phyloP scores from a whole-genome alignment of 1,140 invertebrate species.

The Bombus terrestris region DNA sequence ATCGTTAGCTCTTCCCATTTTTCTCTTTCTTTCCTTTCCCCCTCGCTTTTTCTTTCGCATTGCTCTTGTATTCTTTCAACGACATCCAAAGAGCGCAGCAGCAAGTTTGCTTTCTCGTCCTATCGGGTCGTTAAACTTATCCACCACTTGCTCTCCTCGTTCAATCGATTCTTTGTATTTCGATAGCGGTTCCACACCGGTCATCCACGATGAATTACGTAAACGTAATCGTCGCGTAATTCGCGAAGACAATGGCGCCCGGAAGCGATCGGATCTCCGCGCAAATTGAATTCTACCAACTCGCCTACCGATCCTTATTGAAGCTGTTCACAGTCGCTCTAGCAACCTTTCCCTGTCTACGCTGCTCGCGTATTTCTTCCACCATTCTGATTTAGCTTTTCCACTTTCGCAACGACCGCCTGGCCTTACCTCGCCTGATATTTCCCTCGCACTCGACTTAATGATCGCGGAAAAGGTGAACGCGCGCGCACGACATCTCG shows the following conservation, averaged over 20 bases:
- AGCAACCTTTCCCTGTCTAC: neutral
- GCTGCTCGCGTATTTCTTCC: neutral
- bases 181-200: neutral
- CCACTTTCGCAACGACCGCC: neutral
- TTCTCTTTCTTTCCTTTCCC: neutral
- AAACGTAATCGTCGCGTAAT: constrained; percentile 28
- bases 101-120: neutral
- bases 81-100: too few species aligned
- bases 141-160: too few species aligned
- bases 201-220: constrained; percentile 12
- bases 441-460: neutral
- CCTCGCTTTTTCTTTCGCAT: neutral
- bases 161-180: neutral
- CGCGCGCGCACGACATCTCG: neutral
- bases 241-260: constrained; percentile 6
- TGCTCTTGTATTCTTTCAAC: neutral
- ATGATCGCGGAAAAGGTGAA: constrained; percentile 19
- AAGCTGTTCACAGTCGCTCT: neutral
- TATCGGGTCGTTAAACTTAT: constrained; percentile 30
- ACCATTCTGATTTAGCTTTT: neutral
- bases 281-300: constrained; percentile 13
- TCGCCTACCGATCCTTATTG: neutral
- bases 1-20: neutral
- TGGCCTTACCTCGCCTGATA: neutral
- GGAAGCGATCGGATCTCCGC: neutral